Base-by-base conservation (phyloP, 2,888 invertebrate species). In the Mythimna impura region DNA sequence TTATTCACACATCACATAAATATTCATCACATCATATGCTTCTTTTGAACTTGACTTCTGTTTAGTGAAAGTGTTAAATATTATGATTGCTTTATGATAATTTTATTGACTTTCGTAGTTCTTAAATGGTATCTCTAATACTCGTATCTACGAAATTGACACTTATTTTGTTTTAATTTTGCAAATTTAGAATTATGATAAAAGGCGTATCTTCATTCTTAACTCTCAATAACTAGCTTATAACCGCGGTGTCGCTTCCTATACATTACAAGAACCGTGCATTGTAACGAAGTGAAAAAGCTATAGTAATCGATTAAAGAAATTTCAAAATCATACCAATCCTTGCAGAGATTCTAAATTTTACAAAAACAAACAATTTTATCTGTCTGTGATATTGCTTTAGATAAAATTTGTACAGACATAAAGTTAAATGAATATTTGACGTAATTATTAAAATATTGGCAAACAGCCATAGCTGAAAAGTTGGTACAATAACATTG, bases 31-130 rank as follows among this genome's bases (percentile, higher is more conserved):
- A 50, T 17, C 22, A 66, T 70, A 22, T 60, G 25, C 47, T 82
- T 73, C 54, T 80, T 80, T 78, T 82, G 65, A 86, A 75, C 80
- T 87, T 84, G 77, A 78, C 76, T 76, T n/a, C 55, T 64, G 61
- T 83, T 82, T 66, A 84, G 90, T 83, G 88, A 90, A 90, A 90
- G 89, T 88, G 79, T 80, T 78, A 57, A 63, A 62, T 67, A 60
- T 80, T 76, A 79, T 76, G 76, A 64, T 65, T 30, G 68, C 69
- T 81, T 84, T 86, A 89, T 87, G 85, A 70, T 85, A 87, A 88
- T 89, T 87, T 84, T 85, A 86, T 86, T 82, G 68, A 82, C 86
- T 88, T 82, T 89, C 84, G 63, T 73, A 54, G 25, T 60, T 63
- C 55, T 73, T 60, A 17, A 40, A 63, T 43, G 65, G 57, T 63